Conservation (phyloP, 2,797 vertebrate species). For the Rhyacichthys aspro region DNA sequence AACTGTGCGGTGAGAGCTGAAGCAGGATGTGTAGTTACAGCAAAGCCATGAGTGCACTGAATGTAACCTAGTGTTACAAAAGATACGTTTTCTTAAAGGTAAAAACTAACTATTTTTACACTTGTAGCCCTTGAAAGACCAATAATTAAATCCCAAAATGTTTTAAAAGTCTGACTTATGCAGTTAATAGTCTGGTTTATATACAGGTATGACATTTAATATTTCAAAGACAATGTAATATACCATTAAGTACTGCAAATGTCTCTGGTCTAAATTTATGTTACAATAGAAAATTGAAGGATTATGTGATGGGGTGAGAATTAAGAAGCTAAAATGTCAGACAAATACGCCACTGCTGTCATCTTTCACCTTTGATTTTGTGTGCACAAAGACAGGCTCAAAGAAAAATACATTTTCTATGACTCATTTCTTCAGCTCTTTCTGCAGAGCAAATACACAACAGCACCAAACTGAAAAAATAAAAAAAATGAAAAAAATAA, state of each 20-base stretch:
- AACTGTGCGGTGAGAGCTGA: not conserved
- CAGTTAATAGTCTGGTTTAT: no score
- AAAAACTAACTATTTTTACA: no score
- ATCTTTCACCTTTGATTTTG: conserved; percentile 1
- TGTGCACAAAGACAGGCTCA: not conserved
- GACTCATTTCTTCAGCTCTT: conserved; percentile 11
- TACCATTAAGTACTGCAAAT: not conserved
- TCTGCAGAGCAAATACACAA: conserved; percentile 7
- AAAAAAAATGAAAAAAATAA: not conserved
- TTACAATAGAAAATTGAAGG: not conserved
- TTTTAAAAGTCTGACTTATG: no score
- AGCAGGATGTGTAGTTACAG: conserved; percentile 3
- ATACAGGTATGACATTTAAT: no score
- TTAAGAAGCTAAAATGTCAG: not conserved
- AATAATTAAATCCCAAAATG: no score
- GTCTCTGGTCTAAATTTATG: not conserved
- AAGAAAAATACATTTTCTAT: not conserved
- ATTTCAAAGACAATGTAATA: no score
- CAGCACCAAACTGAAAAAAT: not conserved
- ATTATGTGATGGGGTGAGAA: not conserved
- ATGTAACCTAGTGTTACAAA: no score
- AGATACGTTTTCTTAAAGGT: no score
- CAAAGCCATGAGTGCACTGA: not conserved
- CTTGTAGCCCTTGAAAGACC: no score
- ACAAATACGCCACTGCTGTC: not conserved